phyloP scores from a whole-genome alignment of 2,888 invertebrate species.

The Linyphia triangularis region DNA sequence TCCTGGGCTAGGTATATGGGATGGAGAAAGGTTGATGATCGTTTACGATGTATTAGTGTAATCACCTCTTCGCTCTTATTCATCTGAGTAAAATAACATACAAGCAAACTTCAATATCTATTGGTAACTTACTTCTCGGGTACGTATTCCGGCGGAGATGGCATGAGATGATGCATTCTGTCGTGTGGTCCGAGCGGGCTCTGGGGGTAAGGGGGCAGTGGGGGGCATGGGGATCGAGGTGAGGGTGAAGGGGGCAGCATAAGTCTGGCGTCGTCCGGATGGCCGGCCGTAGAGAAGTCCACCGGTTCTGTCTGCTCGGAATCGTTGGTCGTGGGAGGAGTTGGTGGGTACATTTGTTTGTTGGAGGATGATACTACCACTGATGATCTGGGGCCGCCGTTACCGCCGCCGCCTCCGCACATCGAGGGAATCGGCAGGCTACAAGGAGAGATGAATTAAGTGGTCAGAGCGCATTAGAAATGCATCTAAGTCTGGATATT shows the following conservation, averaged over 20 bases:
- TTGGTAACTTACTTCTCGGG: constrained; percentile 71
- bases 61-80: too few relatives aligned
- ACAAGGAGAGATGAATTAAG: background rate
- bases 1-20: too few relatives aligned
- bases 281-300: constrained; percentile 83
- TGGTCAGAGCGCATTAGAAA: too few relatives aligned
- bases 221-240: constrained; percentile 44
- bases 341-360: constrained; percentile 59
- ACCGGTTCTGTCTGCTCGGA: constrained; percentile 85
- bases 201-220: constrained; percentile 47
- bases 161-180: constrained; percentile 60
- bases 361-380: constrained; percentile 58
- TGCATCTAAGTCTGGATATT: too few relatives aligned
- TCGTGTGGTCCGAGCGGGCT: constrained; percentile 42
- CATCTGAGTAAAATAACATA: too few relatives aligned
- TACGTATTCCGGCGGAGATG: constrained; percentile 62
- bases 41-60: too few relatives aligned
- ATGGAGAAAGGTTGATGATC: too few relatives aligned
- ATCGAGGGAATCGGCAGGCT: constrained; percentile 46
- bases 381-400: too few relatives aligned
- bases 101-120: too few relatives aligned
- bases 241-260: constrained; percentile 43
- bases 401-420: constrained; percentile 58
- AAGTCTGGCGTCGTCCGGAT: constrained; percentile 40
- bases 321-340: constrained; percentile 73